A percentile compares a stretch with the other conserved stretches of the same genome.
Evolutionary conservation across 1,140 invertebrate genomes (phyloP).

Genomic region (Sitophilus oryzae): DNA sequence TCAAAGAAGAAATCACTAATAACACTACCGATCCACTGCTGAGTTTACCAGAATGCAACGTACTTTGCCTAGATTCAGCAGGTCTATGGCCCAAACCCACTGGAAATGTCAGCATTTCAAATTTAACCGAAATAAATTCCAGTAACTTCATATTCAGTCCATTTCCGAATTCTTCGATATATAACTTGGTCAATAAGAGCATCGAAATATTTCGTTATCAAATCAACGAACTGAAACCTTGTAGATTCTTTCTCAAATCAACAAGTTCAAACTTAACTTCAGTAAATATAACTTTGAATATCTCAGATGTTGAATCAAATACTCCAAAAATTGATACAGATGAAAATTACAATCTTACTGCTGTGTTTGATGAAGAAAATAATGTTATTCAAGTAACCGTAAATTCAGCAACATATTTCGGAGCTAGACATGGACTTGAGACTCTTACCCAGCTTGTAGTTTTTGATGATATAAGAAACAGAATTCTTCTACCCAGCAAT

Average conservation of each 20-base stretch:
- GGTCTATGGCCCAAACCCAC: conserved; percentile 5
- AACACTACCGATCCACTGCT: background rate
- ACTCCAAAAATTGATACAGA: conserved; percentile 40
- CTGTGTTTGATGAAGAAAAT: conserved; percentile 46
- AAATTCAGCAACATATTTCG: conserved; percentile 61
- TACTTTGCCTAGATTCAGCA: conserved; percentile 3
- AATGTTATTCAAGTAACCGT: conserved; percentile 60
- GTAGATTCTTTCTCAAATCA: no score
- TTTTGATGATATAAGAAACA: conserved; percentile 53
- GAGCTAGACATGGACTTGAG: conserved; percentile 69
- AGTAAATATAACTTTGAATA: background rate
- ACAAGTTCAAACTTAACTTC: conserved; percentile 44
- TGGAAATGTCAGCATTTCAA: background rate
- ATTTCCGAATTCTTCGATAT: background rate
- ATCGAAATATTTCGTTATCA: background rate
- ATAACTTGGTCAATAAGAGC: background rate
- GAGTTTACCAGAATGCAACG: conserved; percentile 7
- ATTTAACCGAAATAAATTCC: background rate
- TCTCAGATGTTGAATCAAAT: conserved; percentile 1
- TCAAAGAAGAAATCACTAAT: background rate
- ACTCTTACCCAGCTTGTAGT: conserved; percentile 71
- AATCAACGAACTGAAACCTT: background rate
- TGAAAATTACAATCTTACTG: conserved; percentile 62
- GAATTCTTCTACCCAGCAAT: conserved; percentile 48
- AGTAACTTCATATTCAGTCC: background rate